phyloP scores from a whole-genome alignment of 2,797 vertebrate species.

The Glyptemys insculpta region DNA sequence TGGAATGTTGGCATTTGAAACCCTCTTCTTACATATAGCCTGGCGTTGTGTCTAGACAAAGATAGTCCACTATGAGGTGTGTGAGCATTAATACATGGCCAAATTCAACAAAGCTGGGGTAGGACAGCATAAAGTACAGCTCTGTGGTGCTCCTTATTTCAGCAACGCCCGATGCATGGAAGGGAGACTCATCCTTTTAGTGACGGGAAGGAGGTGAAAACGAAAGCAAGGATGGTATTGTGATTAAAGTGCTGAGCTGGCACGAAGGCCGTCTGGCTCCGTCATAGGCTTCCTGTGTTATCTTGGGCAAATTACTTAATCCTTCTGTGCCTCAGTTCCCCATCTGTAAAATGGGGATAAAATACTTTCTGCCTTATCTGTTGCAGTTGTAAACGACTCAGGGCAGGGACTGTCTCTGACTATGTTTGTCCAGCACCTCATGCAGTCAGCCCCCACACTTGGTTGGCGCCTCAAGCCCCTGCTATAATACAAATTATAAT shows the following conservation, averaged over 20 bases:
- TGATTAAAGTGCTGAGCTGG: background rate
- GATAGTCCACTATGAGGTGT: no score
- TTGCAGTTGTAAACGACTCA: background rate
- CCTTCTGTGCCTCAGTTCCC: background rate
- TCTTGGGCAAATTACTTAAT: background rate
- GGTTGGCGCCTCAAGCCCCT: background rate
- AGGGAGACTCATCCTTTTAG: background rate
- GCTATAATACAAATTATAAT: background rate
- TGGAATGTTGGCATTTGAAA: background rate
- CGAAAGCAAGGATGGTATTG: background rate
- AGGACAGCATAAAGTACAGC: background rate
- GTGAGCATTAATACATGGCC: rapidly evolving
- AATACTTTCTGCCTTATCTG: background rate
- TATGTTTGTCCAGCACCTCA: background rate
- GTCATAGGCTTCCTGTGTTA: background rate
- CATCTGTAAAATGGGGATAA: background rate
- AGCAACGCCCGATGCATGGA: background rate
- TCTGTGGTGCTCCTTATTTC: background rate
- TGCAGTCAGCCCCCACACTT: background rate
- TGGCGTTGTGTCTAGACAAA: background rate
- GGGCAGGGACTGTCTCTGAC: background rate
- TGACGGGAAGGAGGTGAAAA: background rate
- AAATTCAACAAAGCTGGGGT: no score
- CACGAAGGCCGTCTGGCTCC: background rate
- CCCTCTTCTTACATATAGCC: background rate